Conservation (phyloP, 1,140 invertebrate genomes). For the Zaprionus lachaisei region DNA sequence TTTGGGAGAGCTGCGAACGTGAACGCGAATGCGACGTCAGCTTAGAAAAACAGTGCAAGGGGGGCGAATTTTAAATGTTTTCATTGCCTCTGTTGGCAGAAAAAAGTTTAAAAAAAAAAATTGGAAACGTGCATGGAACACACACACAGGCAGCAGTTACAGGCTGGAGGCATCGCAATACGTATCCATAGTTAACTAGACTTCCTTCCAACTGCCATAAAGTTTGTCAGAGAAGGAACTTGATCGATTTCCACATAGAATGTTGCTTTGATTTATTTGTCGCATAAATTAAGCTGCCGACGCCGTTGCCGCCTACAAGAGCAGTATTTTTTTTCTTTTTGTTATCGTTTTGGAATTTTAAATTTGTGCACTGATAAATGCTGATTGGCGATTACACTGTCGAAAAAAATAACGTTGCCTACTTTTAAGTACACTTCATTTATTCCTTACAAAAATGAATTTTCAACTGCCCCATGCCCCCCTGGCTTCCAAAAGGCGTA, state of each 20-base stretch:
- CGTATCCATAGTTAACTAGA: conserved; percentile 35
- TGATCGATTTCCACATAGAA: conserved; percentile 35
- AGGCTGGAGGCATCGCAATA: not conserved
- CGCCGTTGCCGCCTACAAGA: not conserved
- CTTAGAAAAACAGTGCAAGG: conserved; percentile 26
- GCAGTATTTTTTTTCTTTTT: conserved; percentile 6
- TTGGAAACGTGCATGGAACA: conserved; percentile 18
- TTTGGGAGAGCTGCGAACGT: conserved; percentile 75
- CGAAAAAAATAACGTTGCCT: conserved; percentile 42
- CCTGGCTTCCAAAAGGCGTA: too few species aligned
- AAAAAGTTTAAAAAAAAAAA: conserved; percentile 8
- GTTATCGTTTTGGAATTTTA: conserved; percentile 13
- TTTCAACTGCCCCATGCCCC: too few species aligned
- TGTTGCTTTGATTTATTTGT: conserved; percentile 31
- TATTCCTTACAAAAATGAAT: too few species aligned
- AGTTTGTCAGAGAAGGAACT: conserved; percentile 21
- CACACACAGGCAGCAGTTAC: not conserved
- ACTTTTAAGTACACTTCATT: not conserved
- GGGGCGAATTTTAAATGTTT: conserved; percentile 36
- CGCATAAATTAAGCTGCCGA: conserved; percentile 7
- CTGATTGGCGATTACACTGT: not conserved
- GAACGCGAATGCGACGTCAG: conserved; percentile 62
- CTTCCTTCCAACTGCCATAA: conserved; percentile 22
- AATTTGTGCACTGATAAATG: conserved; percentile 15
- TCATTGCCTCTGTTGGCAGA: conserved; percentile 1